Evolutionary conservation across 2,113 vertebrate species (phyloP).

Genomic region (Galemys pyrenaicus): DNA sequence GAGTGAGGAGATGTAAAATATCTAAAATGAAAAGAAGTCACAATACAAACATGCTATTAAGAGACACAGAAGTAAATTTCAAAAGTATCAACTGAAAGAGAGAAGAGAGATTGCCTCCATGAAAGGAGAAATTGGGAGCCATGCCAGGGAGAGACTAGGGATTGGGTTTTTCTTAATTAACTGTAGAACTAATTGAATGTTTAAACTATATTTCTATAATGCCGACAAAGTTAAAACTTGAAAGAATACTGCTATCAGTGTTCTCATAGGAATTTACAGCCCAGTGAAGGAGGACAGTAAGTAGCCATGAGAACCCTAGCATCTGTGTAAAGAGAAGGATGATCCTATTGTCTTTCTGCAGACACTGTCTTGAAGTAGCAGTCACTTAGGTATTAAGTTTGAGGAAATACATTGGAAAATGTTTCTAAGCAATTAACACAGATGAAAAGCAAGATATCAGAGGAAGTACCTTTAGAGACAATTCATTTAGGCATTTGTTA

Average conservation of each 20-base stretch:
- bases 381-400: not conserved
- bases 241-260: not conserved
- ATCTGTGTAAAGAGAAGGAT: not conserved
- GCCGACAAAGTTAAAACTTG: not conserved
- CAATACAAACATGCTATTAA: not conserved
- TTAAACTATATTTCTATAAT: not conserved
- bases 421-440: conserved; percentile 39
- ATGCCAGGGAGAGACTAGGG: not conserved
- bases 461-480: conserved; percentile 49
- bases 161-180: conserved; percentile 10
- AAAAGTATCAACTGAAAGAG: not conserved
- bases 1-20: not conserved
- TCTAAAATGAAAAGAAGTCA: not conserved
- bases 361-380: not conserved
- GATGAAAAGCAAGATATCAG: not conserved
- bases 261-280: not conserved
- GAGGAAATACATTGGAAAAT: not conserved
- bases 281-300: not conserved
- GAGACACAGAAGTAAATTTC: not conserved
- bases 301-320: not conserved
- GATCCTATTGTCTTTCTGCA: not conserved
- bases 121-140: not conserved
- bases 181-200: not conserved
- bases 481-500: conserved; percentile 42
- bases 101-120: not conserved